Base-by-base conservation (phyloP, 1,140 invertebrate species). In the Pentalonia nigronervosa region DNA sequence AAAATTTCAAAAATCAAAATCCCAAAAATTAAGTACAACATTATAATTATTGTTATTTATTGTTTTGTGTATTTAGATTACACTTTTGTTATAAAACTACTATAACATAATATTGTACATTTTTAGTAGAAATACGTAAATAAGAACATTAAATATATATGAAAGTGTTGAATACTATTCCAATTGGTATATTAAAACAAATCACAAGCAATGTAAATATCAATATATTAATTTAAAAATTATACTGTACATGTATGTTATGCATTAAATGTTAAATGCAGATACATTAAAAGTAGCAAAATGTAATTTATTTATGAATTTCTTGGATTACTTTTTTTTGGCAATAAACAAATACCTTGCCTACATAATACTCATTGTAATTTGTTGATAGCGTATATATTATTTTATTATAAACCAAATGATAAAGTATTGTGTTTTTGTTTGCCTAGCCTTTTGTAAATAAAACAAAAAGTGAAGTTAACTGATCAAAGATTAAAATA, bases 11-110 rank as follows among this genome's bases (percentile, higher is more conserved):
- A 88, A 88, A 88, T 48, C 45, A 88, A 88, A 48, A 88, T 48
- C 45, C 84, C 84, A 45, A 30, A 41, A n/a, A 17, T 47, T 45
- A 86, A 90, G 89, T 90, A 90, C 41, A 56, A 53, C 56, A 90
- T 48, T 34, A 89, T 34, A 25, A 76, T 76, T 89, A 50, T 89
- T 50, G 87, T 89, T 34, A 34, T 21, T 34, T 89, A 89, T 50
- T 89, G 48, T 90, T 56, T 60, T 60, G 56, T 90, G 36, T 90
- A 90, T 41, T 90, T 90, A 56, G 50, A 56, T 23, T 90, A 36
- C 48, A 41, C 36, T 90, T 90, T 90, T 21, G n/a, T 56, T 56
- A n/a, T 88, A 20, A 88, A 48, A 48, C 86, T 50, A 41, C 17
- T 88, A 88, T 48, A 88, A 88, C 41, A 34, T 41, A 48, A 47